Base-by-base conservation (phyloP, 2,113 vertebrate species). In the Heliornis fulica region DNA sequence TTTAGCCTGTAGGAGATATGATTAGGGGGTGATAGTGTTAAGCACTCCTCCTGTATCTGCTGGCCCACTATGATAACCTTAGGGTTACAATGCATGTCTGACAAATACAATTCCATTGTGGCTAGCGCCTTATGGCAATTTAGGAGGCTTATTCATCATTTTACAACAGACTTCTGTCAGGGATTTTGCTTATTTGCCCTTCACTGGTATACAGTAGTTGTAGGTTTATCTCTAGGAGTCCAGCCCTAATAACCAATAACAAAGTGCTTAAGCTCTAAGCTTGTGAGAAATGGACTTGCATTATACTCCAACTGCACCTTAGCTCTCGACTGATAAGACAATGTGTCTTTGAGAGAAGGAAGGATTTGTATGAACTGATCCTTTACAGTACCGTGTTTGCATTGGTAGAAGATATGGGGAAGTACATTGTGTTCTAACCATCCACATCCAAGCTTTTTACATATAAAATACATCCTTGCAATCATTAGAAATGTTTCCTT, bases 1-100 rank as follows among this genome's bases (percentile, higher is more conserved):
- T 85, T 83, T 93, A 92, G 97, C 98, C 98, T 97, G 95, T 97
- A 98, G 98, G 98, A 98, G 97, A 98, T 96, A 89, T 81, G 97
- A 98, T 98, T 98, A 98, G 97, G 97, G 98, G 98, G 98, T 98
- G 98, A 98, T 98, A 94, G 97, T 98, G 98, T 98, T 98, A 98
- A 98, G 98, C 97, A 90, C 96, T 97, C 96, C 90, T 95, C 97
- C 94, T 97, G 98, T 98, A 98, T 98, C 98, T 97, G 94, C 98
- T 98, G 98, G 98, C 97, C 97, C 95, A 93, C 95, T 87, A 96
- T 76, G 98, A 98, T 98, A 98, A 98, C 98, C 98, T 98, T 95
- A 95, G 97, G 98, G 98, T 98, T 97, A 98, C 97, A 97, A 97
- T 97, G 95, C 97, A 92, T 97, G 98, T 98, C 98, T 98, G 98